Base-by-base conservation (phyloP, 2,888 invertebrate species). In the Bombyx huttoni region DNA sequence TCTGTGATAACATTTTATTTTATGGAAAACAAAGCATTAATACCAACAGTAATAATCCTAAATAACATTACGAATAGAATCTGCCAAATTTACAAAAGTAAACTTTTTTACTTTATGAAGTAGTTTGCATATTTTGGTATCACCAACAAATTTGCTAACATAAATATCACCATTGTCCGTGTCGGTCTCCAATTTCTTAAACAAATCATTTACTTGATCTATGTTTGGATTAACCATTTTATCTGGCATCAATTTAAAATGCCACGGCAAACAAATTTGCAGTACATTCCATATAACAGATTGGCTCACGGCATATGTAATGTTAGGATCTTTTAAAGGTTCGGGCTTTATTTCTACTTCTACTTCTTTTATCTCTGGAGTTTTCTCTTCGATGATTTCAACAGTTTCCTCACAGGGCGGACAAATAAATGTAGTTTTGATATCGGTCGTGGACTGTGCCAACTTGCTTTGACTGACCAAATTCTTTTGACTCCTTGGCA, bases 101-200 rank as follows among this genome's bases (percentile, higher is more conserved):
- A 88, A 88, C 58, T 80, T 87, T 47, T 80, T 85, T 0, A 75
- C 78, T 53, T 76, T 81, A 53, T 84, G 72, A 49, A 88, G 61
- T 34, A 88, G 57, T 53, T 73, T 69, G 56, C 85, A 86, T 46
- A 87, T 57, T 7, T 64, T 60, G 9, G 76, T 70, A 52, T 87
- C 77, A 1, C 63, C 58, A 1, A 87, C 69, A 51, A 88, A 80
- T 57, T 76, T 84, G 54, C 73, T 68, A 24, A 88, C 62, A 51
- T 81, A 88, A 56, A 88, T 77, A 48, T 84, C 80, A 3, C 80
- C 81, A 53, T 78, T 71, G 24, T 81, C 81, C 0, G 81, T 83
- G 47, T 86, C 81, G 0, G 56, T 62, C 65, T 79, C 78, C 9
- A 87, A 63, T 2, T 60, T 58, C 49, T 70, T 72, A 52, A 88